Percentiles rank a stretch among this genome's conserved stretches.
These are phyloP conservation scores for Rhinoptilus africanus DNA, from an alignment of 2,113 vertebrate genomes.

Conservation along the genomic window DNA sequence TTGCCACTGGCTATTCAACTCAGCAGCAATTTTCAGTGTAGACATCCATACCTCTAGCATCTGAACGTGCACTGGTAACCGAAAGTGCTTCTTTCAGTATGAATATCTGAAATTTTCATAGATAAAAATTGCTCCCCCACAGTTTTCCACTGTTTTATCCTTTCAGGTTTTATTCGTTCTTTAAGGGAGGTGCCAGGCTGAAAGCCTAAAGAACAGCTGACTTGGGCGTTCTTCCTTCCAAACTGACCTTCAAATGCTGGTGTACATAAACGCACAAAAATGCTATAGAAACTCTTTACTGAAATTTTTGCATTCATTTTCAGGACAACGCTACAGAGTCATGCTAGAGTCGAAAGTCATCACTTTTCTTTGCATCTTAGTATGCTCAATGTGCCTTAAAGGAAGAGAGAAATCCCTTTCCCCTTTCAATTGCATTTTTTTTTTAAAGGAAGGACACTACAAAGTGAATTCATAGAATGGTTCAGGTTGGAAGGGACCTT, in stretches of 20 bases:
- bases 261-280: background rate
- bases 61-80: background rate
- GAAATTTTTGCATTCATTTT: background rate
- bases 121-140: background rate
- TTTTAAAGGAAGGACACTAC: background rate
- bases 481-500: too few species aligned
- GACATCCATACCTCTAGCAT: background rate
- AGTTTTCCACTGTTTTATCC: background rate
- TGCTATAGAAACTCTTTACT: fast-evolving
- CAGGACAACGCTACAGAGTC: background rate
- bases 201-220: background rate
- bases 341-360: fast-evolving
- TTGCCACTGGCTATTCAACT: background rate
- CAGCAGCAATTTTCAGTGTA: too few species aligned
- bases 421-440: background rate
- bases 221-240: background rate
- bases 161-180: background rate
- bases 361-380: background rate
- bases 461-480: background rate
- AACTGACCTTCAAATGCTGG: background rate
- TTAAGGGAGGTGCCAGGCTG: background rate
- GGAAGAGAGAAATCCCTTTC: background rate
- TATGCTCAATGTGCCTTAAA: background rate
- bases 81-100: background rate
- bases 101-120: background rate